Conservation (phyloP, 2,888 invertebrate species). For the Mongoloraphidia duomilia region DNA sequence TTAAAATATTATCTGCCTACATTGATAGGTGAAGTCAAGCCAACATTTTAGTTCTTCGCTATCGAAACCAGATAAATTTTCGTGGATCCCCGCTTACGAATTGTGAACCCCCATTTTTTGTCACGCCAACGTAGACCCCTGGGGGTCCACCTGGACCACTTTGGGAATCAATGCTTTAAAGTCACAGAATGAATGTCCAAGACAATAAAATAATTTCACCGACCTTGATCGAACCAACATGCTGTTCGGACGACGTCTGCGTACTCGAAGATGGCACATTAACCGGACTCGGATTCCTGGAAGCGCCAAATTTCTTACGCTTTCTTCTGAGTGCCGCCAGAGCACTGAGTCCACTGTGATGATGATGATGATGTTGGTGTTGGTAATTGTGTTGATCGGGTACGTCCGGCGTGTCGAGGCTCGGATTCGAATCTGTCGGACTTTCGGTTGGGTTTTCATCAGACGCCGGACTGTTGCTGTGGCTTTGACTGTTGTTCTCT, state of each 20-base stretch:
- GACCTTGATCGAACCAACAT: conserved; percentile 5
- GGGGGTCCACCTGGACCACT: no score
- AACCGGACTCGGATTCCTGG: conserved; percentile 49
- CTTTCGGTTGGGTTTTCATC: conserved; percentile 60
- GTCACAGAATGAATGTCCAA: conserved; percentile 11
- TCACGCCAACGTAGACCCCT: no score
- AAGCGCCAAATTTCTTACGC: conserved; percentile 71
- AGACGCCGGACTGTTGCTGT: conserved; percentile 41
- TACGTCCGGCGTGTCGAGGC: conserved; percentile 29
- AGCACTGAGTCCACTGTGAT: conserved; percentile 35
- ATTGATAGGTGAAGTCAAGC: no score
- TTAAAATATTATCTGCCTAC: no score
- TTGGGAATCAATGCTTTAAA: no score
- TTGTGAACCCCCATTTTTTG: no score
- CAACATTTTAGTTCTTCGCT: no score
- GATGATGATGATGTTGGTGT: conserved; percentile 21
- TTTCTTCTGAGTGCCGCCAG: conserved; percentile 64
- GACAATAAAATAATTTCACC: conserved; percentile 1
- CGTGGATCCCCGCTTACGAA: no score
- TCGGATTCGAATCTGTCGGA: conserved; percentile 56
- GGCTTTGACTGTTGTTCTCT: conserved; percentile 35
- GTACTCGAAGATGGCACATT: conserved; percentile 28
- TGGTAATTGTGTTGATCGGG: conserved; percentile 9
- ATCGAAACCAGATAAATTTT: no score
- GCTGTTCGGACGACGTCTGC: conserved; percentile 9